Percentiles rank a stretch among this genome's conserved stretches.
Conservation (phyloP, 2,113 vertebrate species). For the Mus spicilegus region DNA sequence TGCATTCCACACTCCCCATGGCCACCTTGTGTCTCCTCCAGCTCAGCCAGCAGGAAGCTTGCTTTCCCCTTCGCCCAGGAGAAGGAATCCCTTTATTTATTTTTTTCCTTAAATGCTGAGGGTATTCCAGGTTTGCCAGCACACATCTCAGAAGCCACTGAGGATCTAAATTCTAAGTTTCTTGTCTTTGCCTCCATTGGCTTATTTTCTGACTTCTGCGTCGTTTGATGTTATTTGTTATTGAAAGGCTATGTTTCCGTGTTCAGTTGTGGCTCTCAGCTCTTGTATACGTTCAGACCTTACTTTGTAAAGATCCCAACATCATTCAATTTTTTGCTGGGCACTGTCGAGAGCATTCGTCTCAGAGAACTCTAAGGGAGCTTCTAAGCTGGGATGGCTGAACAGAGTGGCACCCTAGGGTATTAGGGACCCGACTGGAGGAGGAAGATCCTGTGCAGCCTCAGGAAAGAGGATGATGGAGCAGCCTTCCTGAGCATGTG, state of each 20-base stretch:
- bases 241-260: background rate
- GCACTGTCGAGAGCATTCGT: background rate
- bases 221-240: background rate
- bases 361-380: background rate
- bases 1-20: background rate
- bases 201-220: background rate
- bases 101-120: background rate
- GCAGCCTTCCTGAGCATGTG: background rate
- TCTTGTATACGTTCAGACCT: background rate
- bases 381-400: background rate
- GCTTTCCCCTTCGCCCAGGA: background rate
- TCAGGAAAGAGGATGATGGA: background rate
- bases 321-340: background rate
- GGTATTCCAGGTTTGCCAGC: background rate
- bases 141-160: background rate
- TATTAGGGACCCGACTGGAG: background rate
- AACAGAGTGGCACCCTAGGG: background rate
- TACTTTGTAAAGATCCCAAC: background rate
- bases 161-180: background rate
- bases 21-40: background rate
- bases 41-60: background rate
- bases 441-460: background rate
- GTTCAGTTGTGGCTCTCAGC: too few relatives aligned
- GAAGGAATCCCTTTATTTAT: background rate
- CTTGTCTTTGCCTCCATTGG: background rate